Base-by-base conservation (phyloP, 2,113 vertebrate genomes). In the Chloropsis hardwickii region DNA sequence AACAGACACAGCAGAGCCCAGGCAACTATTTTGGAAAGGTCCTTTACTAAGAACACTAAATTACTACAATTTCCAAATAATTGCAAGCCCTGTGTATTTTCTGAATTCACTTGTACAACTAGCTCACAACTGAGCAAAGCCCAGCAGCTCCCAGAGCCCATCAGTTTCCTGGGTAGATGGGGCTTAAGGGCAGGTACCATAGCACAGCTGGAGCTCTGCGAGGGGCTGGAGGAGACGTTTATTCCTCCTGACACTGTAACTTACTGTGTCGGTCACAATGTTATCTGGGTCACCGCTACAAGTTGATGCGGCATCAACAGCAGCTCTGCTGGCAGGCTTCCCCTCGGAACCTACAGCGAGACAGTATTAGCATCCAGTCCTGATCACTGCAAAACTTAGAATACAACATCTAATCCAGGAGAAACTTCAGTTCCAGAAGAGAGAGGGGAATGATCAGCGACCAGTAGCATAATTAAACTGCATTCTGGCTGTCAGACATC, bases 201-300 rank as follows among this genome's bases (percentile, higher is more conserved):
- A 4, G 92, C 94, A 93, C 94, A 96, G 96, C 96, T 96, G 96
- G 95, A 95, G 94, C 89, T 89, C 86, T 29, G 47, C 5, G 45
- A 86, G 65, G 80, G 86, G 81, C 91, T 74, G 81, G 31, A 74
- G 69, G 73, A 94, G 94, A 96, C 94, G n/a, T 95, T 96, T 94
- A 96, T 97, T 95, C 47, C 77, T 93, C 95, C 93, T 95, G 94
- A 96, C 94, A 95, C 92, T 76, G 61, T 84, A 94, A 90, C 90
- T 93, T 95, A 94, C 93, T 94, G 72, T 96, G 94, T 94, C 95
- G 94, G 67, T 96, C 94, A 96, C 90, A 81, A 61, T 33, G 93
- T 90, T 94, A 95, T 96, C 95, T 97, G 93, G 95, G 95, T 96
- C 95, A 94, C 65, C 0, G 11, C 88, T 88, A 33, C 86, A 88